A percentile compares a stretch with the other conserved stretches of the same genome.
These are phyloP conservation scores for Sarcophaga bullata DNA, from an alignment of 1,140 invertebrate species.

Conservation along the genomic window DNA sequence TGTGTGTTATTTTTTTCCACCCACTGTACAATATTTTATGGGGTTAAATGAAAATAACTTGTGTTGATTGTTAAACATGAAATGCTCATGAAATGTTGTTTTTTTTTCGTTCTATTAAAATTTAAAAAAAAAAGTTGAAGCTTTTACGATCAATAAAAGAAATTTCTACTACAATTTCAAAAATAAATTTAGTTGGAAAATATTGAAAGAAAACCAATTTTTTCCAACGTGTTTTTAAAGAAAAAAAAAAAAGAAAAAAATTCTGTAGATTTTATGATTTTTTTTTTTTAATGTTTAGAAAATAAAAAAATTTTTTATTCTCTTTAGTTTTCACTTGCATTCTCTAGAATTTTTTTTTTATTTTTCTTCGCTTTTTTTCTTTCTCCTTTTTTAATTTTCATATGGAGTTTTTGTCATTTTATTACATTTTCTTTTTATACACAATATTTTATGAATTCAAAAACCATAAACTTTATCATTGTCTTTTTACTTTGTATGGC, in stretches of 20 bases:
- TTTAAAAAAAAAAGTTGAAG: neutral
- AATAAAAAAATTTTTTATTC: neutral
- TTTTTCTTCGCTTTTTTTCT: neutral
- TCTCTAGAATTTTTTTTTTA: neutral
- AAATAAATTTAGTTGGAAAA: neutral
- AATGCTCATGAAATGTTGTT: neutral
- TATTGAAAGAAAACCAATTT: no score
- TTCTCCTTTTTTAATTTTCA: neutral
- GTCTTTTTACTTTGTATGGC: neutral
- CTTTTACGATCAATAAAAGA: neutral
- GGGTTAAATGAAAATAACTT: no score
- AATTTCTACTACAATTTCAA: neutral
- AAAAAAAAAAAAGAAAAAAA: no score
- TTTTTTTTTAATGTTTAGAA: neutral
- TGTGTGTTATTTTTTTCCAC: no score
- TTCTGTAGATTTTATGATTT: neutral
- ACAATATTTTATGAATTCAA: slow-evolving; percentile 2
- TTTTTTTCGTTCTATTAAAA: neutral
- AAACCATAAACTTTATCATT: slow-evolving; percentile 26
- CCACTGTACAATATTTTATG: no score
- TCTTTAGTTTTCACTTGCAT: no score
- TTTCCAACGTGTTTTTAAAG: no score
- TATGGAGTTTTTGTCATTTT: neutral
- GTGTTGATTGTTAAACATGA: neutral
- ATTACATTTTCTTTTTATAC: neutral